Base-by-base conservation (phyloP, 2,888 invertebrate species). In the Frankliniella intonsa region DNA sequence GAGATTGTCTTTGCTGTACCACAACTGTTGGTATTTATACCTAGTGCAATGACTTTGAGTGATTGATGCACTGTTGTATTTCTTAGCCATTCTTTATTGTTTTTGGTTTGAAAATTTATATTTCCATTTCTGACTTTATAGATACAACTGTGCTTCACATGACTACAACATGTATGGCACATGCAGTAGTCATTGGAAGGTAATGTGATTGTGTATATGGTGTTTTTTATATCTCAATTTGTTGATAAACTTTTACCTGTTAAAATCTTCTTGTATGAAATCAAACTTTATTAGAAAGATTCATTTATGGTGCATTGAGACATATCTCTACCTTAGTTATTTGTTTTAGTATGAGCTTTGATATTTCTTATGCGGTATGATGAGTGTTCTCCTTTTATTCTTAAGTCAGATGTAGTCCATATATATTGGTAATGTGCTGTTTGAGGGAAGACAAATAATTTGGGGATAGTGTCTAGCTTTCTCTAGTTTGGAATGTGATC, bases 171-270 rank as follows among this genome's bases (percentile, higher is more conserved):
- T 76, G 69, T 76, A 12, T 25, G 9, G 12, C 12, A 10, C 8
- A 76, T 25, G 22, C 25, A 25, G n/a, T 76, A 10, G 69, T 76
- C 69, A 76, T 76, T 76, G 69, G 25, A 22, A 25, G 22, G 69
- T 1, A 76, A 76, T 22, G 25, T 76, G 69, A 76, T 22, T 22
- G 25, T 76, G 25, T 76, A 76, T 76, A 76, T 25, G 69, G 69
- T 76, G 69, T 76, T 76, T 55, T 76, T 76, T 76, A 76, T 76
- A 76, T 76, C 25, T 22, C 69, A 76, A 76, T 76, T 76, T 76
- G 69, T 76, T 76, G 69, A 76, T 22, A 22, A 22, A 22, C 69
- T 76, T 76, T 22, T 76, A 76, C 11, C 69, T 76, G 69, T 76
- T 76, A 25, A 76, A 76, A 76, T 76, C n/a, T 76, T 12, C 69